Conservation (phyloP, 2,888 invertebrate species). For the Phaedon cochleariae region DNA sequence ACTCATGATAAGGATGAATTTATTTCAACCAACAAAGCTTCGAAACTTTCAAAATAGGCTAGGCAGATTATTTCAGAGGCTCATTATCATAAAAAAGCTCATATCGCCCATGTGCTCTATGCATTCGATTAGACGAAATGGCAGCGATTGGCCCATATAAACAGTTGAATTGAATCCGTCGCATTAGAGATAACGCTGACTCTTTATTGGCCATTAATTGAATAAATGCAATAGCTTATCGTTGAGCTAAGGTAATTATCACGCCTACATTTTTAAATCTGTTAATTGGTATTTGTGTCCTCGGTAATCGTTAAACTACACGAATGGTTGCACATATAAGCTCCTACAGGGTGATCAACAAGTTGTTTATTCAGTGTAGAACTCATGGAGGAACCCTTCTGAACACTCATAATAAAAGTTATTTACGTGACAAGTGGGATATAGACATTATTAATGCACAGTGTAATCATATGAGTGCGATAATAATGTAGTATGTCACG, state of each 20-base stretch:
- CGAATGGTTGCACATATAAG: neutral
- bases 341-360: neutral
- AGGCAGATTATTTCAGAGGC: neutral
- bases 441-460: too few species aligned
- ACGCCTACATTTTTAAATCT: slow-evolving; percentile 8
- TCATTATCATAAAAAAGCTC: too few species aligned
- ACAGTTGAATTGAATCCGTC: neutral
- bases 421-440: too few species aligned
- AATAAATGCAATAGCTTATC: slow-evolving; percentile 17
- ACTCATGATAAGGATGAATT: too few species aligned
- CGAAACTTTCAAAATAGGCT: too few species aligned
- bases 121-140: neutral
- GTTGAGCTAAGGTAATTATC: slow-evolving; percentile 11
- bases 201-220: slow-evolving; percentile 11
- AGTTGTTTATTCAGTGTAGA: neutral
- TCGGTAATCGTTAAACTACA: neutral
- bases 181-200: neutral
- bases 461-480: too few species aligned
- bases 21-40: too few species aligned
- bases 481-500: too few species aligned
- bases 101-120: neutral
- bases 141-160: neutral
- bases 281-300: slow-evolving; percentile 5
- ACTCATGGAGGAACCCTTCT: too few species aligned
- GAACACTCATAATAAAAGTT: too few species aligned